Conservation (phyloP, 2,113 vertebrate species). For the Orthonyx spaldingii region DNA sequence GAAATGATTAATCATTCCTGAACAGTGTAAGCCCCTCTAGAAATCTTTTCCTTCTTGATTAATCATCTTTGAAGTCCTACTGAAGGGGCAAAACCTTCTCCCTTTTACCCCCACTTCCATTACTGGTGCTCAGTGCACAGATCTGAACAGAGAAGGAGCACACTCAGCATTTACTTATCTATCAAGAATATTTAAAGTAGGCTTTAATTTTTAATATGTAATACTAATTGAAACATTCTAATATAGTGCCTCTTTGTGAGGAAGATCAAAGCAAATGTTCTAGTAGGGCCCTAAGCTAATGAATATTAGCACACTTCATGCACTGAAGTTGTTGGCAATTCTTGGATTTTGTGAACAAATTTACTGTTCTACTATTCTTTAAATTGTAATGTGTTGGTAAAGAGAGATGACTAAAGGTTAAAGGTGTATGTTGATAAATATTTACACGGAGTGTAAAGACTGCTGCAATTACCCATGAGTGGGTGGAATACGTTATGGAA, state of each 20-base stretch:
- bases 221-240: slow-evolving; percentile 67
- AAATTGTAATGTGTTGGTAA: slow-evolving; percentile 2
- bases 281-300: slow-evolving; percentile 55
- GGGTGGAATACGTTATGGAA: not conserved
- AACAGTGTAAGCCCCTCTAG: slow-evolving; percentile 64
- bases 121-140: slow-evolving; percentile 39
- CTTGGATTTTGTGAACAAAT: slow-evolving; percentile 38
- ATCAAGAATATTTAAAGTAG: slow-evolving; percentile 67
- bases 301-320: slow-evolving; percentile 47
- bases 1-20: slow-evolving; percentile 75
- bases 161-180: slow-evolving; percentile 66
- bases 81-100: slow-evolving; percentile 48
- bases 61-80: slow-evolving; percentile 72
- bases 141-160: slow-evolving; percentile 51
- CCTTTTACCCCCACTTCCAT: slow-evolving; percentile 54
- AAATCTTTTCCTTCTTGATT: slow-evolving; percentile 66
- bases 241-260: slow-evolving; percentile 52
- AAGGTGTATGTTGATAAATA: not conserved
- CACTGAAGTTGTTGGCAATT: slow-evolving; percentile 24
- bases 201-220: slow-evolving; percentile 70
- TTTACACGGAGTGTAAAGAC: not conserved
- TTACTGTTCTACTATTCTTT: not conserved
- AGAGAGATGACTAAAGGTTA: not conserved
- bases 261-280: slow-evolving; percentile 65
- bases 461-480: not conserved